Base-by-base conservation (phyloP, 2,113 vertebrate species). In the Caranx melampygus region DNA sequence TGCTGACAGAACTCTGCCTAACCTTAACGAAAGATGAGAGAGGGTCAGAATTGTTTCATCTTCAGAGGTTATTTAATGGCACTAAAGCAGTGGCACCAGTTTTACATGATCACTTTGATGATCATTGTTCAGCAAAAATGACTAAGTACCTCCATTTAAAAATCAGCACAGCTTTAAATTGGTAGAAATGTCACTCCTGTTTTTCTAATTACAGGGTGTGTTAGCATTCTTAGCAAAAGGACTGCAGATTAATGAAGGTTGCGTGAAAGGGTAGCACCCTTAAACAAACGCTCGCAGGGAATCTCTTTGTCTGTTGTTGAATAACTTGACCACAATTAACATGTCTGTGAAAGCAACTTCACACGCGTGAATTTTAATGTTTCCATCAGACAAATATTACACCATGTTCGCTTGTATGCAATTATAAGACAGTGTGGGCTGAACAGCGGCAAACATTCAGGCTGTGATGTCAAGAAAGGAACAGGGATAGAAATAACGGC, bases 241-340 rank as follows among this genome's bases (percentile, higher is more conserved):
- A 78, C 34, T 35, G 47, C 20, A 72, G 47, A 62, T 13, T 52
- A 66, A 79, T 66, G 52, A 70, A 21, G 49, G 42, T 12, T 2
- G 31, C 55, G 73, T 81, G 5, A 10, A 35, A 42, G 26, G 65
- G 14, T 60, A 18, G 45, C 45, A 6, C 35, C 34, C 16, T 55
- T 72, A 65, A 78, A 70, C 12, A 82, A 84, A 71, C 21, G 12
- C 31, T 72, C 58, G 3, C 6, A 69, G 33, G 70, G 1, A 59
- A 42, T 40, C 37, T 63, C 83, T 72, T 64, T 70, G 62, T 83
- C 40, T 68, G 20, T 63, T 10, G 57, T 79, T 78, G 66, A 64
- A 83, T 61, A 51, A 37, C 49, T 83, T 88, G 83, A 87, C 81
- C 72, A 66, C 73, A 80, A 78, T 85, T 86, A 89, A 62, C 63